These are phyloP conservation scores for Cassiopea andromeda DNA, from an alignment of 30 jellyfish, hydroid and myxozoan species.

Conservation along the genomic window DNA sequence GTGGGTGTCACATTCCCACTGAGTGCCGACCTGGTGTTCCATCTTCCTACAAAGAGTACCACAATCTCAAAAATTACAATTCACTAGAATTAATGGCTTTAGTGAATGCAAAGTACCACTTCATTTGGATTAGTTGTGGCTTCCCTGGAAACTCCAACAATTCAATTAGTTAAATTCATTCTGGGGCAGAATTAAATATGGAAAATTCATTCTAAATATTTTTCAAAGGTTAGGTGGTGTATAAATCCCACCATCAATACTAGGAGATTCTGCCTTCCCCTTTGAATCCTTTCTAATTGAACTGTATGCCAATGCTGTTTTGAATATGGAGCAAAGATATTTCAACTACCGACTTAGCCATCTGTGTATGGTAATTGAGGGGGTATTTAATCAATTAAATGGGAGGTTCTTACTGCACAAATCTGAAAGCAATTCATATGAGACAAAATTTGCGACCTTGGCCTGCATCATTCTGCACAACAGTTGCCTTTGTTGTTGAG, in stretches of 20 bases:
- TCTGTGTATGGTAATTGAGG: conserved; percentile 62
- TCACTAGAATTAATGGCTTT: too few relatives aligned
- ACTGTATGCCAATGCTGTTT: conserved; percentile 38
- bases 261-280: conserved; percentile 50
- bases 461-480: conserved; percentile 77
- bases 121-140: too few relatives aligned
- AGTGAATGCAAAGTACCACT: too few relatives aligned
- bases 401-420: conserved; percentile 62
- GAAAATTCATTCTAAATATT: not conserved
- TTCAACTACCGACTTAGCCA: conserved; percentile 56
- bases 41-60: too few relatives aligned
- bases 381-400: conserved; percentile 9
- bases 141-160: not conserved
- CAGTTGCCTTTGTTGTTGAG: conserved; percentile 60
- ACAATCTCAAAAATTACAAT: too few relatives aligned
- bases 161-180: not conserved
- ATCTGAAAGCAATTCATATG: conserved; percentile 51
- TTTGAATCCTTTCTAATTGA: conserved; percentile 23
- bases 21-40: too few relatives aligned
- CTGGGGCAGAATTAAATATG: not conserved
- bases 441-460: conserved; percentile 39
- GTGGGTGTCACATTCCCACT: too few relatives aligned
- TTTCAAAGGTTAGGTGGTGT: conserved; percentile 22
- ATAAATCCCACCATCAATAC: conserved; percentile 29
- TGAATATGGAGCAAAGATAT: conserved; percentile 27